phyloP scores from a whole-genome alignment of 2,888 invertebrate genomes.

The Oxyscelio sp. region DNA sequence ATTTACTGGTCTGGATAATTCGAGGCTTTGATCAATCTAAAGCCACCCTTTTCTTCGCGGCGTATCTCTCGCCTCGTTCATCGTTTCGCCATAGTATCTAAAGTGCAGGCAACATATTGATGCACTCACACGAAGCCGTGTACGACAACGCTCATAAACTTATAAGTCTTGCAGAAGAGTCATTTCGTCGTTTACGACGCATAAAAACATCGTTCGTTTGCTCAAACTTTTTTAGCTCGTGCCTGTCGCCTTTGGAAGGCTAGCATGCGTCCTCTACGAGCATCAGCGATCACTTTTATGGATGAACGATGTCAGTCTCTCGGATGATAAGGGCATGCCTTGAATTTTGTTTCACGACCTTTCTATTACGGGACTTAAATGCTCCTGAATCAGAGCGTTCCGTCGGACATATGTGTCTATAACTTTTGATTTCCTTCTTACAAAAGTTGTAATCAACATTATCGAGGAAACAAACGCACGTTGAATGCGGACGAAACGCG shows the following conservation, averaged over 20 bases:
- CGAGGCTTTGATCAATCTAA: constrained; percentile 55
- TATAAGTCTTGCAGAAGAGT: constrained; percentile 65
- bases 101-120: constrained; percentile 60
- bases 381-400: neutral
- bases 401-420: neutral
- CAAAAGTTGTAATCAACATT: constrained; percentile 64
- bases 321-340: constrained; percentile 53
- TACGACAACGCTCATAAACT: constrained; percentile 72
- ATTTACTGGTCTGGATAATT: constrained; percentile 49
- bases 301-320: no score
- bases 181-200: constrained; percentile 63
- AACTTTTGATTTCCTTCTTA: constrained; percentile 51
- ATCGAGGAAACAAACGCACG: constrained; percentile 58
- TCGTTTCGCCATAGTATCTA: constrained; percentile 35
- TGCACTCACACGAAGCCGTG: constrained; percentile 48
- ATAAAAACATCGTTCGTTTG: no score
- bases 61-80: constrained; percentile 29
- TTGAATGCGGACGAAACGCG: constrained; percentile 60
- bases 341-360: constrained; percentile 51
- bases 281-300: no score
- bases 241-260: no score
- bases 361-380: constrained; percentile 16
- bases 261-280: no score
- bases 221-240: no score
- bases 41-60: constrained; percentile 21